phyloP scores from a whole-genome alignment of 2,888 invertebrate species.

The Polyommatus iphigenia region DNA sequence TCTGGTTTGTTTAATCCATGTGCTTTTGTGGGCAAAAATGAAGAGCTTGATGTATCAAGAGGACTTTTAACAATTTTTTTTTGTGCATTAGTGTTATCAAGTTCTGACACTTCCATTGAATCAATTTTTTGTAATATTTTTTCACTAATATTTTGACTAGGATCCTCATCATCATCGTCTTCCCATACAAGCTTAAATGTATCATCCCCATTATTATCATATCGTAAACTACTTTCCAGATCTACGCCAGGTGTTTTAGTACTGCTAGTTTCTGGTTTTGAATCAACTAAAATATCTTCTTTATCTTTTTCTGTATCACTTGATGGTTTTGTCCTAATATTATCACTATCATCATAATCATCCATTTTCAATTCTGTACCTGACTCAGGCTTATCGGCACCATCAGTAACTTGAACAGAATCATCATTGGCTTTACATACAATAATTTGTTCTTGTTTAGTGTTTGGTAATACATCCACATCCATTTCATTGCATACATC shows the following conservation, averaged over 20 bases:
- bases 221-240: constrained; percentile 25
- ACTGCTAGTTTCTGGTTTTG: not conserved
- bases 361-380: not conserved
- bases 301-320: constrained; percentile 21
- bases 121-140: not conserved
- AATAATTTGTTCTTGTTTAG: not conserved
- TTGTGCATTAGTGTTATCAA: not conserved
- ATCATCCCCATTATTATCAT: constrained; percentile 46
- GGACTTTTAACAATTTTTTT: not conserved
- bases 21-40: constrained; percentile 36
- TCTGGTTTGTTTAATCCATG: constrained; percentile 61
- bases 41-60: constrained; percentile 31
- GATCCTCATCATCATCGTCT: constrained; percentile 47
- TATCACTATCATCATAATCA: not conserved
- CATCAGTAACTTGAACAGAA: not conserved
- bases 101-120: not conserved
- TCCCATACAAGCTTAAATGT: constrained; percentile 58
- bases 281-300: not conserved
- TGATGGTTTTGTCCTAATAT: not conserved
- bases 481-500: not conserved
- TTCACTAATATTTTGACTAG: not conserved
- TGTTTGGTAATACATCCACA: not conserved
- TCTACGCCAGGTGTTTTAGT: not conserved
- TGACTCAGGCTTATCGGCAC: not conserved
- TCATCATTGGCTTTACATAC: not conserved